Evolutionary conservation across 2,113 vertebrate species (phyloP).

Genomic region (Heterochromis multidens): DNA sequence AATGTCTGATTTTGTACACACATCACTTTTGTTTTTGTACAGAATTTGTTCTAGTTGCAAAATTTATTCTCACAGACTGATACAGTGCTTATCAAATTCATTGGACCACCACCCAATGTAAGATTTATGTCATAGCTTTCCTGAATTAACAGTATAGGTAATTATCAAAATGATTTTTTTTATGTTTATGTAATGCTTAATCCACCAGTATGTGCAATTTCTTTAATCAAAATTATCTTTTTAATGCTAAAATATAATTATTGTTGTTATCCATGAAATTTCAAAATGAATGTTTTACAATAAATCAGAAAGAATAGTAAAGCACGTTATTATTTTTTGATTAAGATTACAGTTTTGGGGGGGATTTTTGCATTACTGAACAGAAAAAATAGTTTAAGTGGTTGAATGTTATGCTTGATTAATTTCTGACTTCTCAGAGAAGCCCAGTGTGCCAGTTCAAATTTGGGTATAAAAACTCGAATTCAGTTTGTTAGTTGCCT

Average conservation of each 20-base stretch:
- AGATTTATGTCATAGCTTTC: background rate
- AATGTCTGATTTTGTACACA: background rate
- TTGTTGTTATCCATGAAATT: background rate
- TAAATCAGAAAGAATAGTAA: background rate
- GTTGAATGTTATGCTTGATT: background rate
- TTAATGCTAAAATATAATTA: background rate
- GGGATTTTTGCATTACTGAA: background rate
- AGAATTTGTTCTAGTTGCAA: background rate
- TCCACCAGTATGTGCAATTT: background rate
- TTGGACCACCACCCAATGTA: too few species aligned
- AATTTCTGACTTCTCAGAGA: background rate
- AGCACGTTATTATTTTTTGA: background rate
- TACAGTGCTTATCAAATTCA: background rate
- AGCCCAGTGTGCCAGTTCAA: background rate
- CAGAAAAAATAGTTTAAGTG: background rate
- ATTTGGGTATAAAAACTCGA: background rate
- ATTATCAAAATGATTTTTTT: background rate
- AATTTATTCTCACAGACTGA: background rate
- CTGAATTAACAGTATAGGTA: background rate
- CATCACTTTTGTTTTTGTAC: background rate
- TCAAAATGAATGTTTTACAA: background rate
- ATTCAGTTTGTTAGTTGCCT: background rate
- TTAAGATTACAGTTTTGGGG: too few species aligned
- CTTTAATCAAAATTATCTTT: background rate
- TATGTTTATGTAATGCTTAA: background rate